These are phyloP conservation scores for Macrosteles quadrilineatus DNA, from an alignment of 1,140 invertebrate species.

Conservation along the genomic window DNA sequence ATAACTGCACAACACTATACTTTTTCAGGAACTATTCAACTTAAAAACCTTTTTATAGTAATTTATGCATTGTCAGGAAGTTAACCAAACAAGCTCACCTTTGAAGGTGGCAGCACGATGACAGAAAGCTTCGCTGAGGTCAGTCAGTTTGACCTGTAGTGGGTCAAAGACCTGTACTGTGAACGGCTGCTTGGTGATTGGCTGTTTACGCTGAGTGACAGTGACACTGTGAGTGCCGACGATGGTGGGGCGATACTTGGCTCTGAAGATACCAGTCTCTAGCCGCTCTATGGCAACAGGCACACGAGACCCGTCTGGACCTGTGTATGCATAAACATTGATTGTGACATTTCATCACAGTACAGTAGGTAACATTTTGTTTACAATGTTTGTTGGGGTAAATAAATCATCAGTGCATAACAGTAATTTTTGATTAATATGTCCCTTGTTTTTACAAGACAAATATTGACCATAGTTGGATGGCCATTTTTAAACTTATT, in stretches of 20 bases:
- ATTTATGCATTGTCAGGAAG: too few relatives aligned
- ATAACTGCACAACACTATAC: too few relatives aligned
- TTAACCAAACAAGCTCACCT: too few relatives aligned
- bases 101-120: constrained; percentile 79
- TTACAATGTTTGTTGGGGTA: neutral
- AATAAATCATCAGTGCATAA: neutral
- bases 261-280: constrained; percentile 55
- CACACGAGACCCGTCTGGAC: constrained; percentile 60
- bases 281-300: constrained; percentile 55
- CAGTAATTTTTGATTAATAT: too few relatives aligned
- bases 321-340: too few relatives aligned
- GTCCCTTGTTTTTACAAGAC: too few relatives aligned
- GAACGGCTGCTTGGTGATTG: constrained; percentile 61
- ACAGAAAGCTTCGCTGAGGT: constrained; percentile 77
- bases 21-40: too few relatives aligned
- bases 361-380: neutral
- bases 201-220: constrained; percentile 56
- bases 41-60: too few relatives aligned
- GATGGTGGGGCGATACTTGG: constrained; percentile 59
- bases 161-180: constrained; percentile 87
- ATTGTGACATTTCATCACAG: constrained; percentile 1
- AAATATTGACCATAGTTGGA: too few relatives aligned
- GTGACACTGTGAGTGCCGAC: constrained; percentile 64
- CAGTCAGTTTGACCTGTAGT: constrained; percentile 72
- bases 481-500: too few relatives aligned